Evolutionary conservation across 2,888 invertebrate genomes (phyloP), one percentile per base, ranked within the genome.

Genomic region (Erynnis tages): DNA sequence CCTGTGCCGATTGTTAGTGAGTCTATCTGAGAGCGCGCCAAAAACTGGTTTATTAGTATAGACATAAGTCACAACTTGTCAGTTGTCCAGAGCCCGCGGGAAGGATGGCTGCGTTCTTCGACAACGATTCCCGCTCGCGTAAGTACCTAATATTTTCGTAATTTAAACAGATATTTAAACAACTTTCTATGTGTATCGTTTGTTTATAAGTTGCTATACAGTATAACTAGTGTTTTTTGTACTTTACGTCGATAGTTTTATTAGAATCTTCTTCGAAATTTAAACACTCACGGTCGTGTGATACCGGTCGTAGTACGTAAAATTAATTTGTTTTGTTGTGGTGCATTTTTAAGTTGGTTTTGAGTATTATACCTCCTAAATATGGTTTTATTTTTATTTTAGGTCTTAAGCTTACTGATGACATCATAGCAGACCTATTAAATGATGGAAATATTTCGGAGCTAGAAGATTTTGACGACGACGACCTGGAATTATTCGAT

Each of bases 81-180:
- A 40, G 40, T 40, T 14, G 4, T 4, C 23, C 23, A n/a, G 25
- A 40, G 2, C 13, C 8, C 40, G 8, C 34, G 4, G 1, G 13
- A 8, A 14, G n/a, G 25, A 40, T 40, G 40, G 40, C 25, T 40
- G 13, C 25, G 10, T 40, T 13, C n/a, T 40, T 40, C 4, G 40
- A 14, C 23, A 1, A 3, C 40, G 25, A 4, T 2, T 1, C 25
- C 5, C 40, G 40, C 3, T n/a, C 25, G 5, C 3, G 40, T 40
- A 40, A 8, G 40, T 40, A 17, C 1, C n/a, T 40, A 4, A 7
- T 25, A 40, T 40, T 40, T 40, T 3, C 30, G 6, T 23, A 23
- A 23, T 23, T 21, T 35, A n/a, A n/a, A n/a, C n/a, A n/a, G 19
- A 35, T 19, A 19, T 17, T 10, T 10, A 10, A 21, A 21, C 11